These are phyloP conservation scores for Trimorus sp. DNA, from an alignment of 2,888 invertebrate genomes.

Conservation along the genomic window DNA sequence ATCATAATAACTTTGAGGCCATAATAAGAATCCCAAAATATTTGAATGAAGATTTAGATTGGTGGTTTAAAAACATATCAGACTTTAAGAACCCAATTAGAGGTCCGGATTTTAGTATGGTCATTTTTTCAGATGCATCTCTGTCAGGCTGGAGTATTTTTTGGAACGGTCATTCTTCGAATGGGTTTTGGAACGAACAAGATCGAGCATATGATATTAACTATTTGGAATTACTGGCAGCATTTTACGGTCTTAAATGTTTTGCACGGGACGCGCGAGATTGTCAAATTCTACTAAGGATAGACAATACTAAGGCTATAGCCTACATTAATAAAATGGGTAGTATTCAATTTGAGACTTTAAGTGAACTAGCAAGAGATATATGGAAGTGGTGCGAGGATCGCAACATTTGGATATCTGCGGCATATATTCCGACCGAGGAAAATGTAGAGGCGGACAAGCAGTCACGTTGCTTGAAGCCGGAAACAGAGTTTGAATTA, in stretches of 20 bases:
- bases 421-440: background rate
- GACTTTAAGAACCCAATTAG: background rate
- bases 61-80: background rate
- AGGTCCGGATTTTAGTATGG: background rate
- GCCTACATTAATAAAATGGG: background rate
- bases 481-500: slow-evolving; percentile 46
- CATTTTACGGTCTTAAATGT: slow-evolving; percentile 1
- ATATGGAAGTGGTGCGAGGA: slow-evolving; percentile 10
- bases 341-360: background rate
- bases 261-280: background rate
- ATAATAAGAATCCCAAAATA: background rate
- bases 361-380: background rate
- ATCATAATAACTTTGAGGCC: background rate
- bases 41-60: background rate
- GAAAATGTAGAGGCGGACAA: slow-evolving; percentile 31
- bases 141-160: background rate
- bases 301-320: slow-evolving; percentile 5
- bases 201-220: background rate
- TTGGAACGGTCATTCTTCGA: background rate
- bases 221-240: background rate
- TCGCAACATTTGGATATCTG: slow-evolving; percentile 11
- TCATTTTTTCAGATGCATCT: background rate
- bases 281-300: background rate
- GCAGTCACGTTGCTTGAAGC: slow-evolving; percentile 28
- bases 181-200: slow-evolving; percentile 4